phyloP scores from a whole-genome alignment of 2,888 invertebrate species.

The Zygothrica quintamaculata region DNA sequence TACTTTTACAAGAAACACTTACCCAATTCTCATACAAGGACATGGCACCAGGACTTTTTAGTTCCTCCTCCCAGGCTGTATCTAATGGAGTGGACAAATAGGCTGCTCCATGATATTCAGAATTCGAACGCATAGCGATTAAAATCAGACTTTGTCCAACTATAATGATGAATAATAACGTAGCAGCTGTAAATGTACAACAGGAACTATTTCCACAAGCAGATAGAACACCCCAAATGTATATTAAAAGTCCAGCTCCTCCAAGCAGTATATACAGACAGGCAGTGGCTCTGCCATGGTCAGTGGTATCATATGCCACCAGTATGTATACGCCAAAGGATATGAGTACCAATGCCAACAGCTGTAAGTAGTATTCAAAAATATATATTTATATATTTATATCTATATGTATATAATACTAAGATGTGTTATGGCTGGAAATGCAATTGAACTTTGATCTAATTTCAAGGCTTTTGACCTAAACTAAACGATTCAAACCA shows the following conservation, averaged over 20 bases:
- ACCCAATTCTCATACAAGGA: conserved; percentile 81
- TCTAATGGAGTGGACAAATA: conserved; percentile 76
- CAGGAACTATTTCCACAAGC: conserved; percentile 94
- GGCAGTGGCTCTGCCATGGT: conserved; percentile 62
- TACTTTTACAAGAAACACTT: too few relatives aligned
- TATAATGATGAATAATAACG: conserved; percentile 51
- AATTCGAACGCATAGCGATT: too few relatives aligned
- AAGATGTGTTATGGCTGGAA: too few relatives aligned
- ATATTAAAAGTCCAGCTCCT: conserved; percentile 85
- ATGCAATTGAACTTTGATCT: conserved; percentile 1
- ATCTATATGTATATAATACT: too few relatives aligned
- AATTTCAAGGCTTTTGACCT: conserved; percentile 43
- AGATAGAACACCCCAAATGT: conserved; percentile 95
- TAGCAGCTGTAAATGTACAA: conserved; percentile 89
- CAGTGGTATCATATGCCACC: conserved; percentile 56
- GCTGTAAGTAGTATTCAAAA: conserved; percentile 45
- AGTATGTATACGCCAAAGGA: conserved; percentile 74
- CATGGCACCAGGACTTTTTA: conserved; percentile 78
- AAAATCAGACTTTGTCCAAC: too few relatives aligned
- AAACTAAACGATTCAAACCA: conserved; percentile 16
- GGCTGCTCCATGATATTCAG: conserved; percentile 45
- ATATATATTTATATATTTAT: neutral
- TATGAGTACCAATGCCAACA: conserved; percentile 75
- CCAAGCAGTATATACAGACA: conserved; percentile 65
- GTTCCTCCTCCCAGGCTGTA: conserved; percentile 85